These are phyloP conservation scores for Cladopsammia gracilis DNA, from an alignment of 64 coral and sea anemone species.

Conservation along the genomic window DNA sequence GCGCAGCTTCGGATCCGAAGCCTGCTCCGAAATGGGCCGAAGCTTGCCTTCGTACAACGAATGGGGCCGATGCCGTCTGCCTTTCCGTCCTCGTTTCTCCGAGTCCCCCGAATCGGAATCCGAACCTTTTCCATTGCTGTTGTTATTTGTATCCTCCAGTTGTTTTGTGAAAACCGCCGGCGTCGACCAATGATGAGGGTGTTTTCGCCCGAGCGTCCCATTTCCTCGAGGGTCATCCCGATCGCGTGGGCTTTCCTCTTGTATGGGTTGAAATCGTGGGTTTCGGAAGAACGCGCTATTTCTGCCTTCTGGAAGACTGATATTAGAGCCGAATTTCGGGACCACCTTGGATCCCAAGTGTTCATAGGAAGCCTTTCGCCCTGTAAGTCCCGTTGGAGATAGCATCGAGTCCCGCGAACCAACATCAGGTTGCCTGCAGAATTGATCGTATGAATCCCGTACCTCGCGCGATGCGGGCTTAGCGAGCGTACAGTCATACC, in stretches of 20 bases:
- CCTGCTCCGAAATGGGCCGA: conserved; percentile 68
- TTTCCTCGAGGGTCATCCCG: conserved; percentile 52
- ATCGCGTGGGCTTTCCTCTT: conserved; percentile 59
- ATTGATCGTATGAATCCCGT: conserved; percentile 93
- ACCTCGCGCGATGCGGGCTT: conserved; percentile 85
- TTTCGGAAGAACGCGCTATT: conserved; percentile 40
- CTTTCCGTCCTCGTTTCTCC: conserved; percentile 53
- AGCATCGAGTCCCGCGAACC: conserved; percentile 90
- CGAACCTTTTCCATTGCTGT: conserved; percentile 56
- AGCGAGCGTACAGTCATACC: conserved; percentile 83
- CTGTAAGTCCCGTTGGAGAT: background rate
- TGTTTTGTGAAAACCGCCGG: conserved; percentile 70
- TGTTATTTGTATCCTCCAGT: conserved; percentile 66
- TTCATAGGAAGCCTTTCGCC: conserved; percentile 75
- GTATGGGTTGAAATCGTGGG: conserved; percentile 65
- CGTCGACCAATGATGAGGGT: conserved; percentile 87
- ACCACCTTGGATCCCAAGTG: conserved; percentile 76
- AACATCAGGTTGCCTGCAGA: conserved; percentile 73
- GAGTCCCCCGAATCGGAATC: conserved; percentile 83
- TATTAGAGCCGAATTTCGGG: conserved; percentile 84
- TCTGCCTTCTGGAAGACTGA: conserved; percentile 71
- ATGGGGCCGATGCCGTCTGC: conserved; percentile 71
- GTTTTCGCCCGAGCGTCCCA: background rate
- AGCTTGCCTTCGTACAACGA: conserved; percentile 73
- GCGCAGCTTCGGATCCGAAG: conserved; percentile 64